phyloP scores from a whole-genome alignment of 2,113 vertebrate species.

The Protobothrops flavoviridis region DNA sequence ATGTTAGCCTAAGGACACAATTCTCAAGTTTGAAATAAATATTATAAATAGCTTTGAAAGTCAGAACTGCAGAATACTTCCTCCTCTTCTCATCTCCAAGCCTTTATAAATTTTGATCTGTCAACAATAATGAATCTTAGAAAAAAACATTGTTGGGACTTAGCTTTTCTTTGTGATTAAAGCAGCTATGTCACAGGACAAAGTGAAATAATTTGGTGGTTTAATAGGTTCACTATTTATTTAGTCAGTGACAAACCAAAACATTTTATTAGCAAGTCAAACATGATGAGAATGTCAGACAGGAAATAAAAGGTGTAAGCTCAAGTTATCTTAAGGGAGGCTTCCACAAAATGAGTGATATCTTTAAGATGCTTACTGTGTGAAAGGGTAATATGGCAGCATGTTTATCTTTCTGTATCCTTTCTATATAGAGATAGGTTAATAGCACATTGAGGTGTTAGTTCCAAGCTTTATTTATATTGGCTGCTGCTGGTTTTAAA shows the following conservation, averaged over 20 bases:
- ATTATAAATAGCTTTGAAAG: neutral
- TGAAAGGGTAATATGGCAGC: constrained; percentile 57
- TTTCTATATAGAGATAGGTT: constrained; percentile 49
- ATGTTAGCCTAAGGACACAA: constrained; percentile 1
- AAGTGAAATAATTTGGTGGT: neutral
- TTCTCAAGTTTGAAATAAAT: neutral
- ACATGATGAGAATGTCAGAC: neutral
- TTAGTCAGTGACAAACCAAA: neutral
- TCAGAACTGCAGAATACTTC: neutral
- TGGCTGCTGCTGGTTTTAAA: neutral
- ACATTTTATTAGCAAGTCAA: constrained; percentile 18
- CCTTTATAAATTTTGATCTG: neutral
- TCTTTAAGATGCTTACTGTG: constrained; percentile 61
- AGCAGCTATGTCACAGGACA: constrained; percentile 5
- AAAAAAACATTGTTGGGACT: neutral
- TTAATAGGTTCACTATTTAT: neutral
- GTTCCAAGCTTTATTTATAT: constrained; percentile 23
- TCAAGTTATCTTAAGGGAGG: constrained; percentile 38
- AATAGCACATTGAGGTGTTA: neutral
- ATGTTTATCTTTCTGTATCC: constrained; percentile 58
- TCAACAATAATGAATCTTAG: constrained; percentile 18
- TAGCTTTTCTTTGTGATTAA: constrained; percentile 1
- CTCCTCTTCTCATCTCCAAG: neutral
- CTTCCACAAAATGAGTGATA: constrained; percentile 55
- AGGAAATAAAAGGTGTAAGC: constrained; percentile 19